Evolutionary conservation across 2,797 vertebrate species (phyloP).

Genomic region (Spea hammondii): DNA sequence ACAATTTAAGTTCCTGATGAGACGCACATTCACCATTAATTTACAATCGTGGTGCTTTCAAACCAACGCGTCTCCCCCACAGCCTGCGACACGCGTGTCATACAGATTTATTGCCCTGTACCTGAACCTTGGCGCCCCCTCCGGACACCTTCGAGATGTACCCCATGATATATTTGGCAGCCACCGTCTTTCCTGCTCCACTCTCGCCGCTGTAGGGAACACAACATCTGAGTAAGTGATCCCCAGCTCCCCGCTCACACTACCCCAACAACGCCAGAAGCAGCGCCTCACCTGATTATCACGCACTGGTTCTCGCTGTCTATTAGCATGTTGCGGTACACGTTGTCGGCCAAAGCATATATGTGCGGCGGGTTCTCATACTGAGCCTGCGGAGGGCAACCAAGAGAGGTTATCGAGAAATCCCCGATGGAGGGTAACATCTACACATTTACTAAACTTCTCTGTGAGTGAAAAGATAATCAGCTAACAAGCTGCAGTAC

Average conservation of each 20-base stretch:
- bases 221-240: neutral
- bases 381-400: slow-evolving; percentile 65
- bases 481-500: neutral
- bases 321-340: slow-evolving; percentile 82
- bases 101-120: slow-evolving; percentile 2
- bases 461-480: neutral
- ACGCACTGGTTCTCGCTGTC: slow-evolving; percentile 78
- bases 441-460: neutral
- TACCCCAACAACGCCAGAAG: neutral
- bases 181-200: slow-evolving; percentile 79
- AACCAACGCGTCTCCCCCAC: too few relatives aligned
- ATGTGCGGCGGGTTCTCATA: slow-evolving; percentile 80
- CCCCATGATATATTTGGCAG: slow-evolving; percentile 82
- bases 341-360: slow-evolving; percentile 74
- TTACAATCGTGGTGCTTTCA: too few relatives aligned
- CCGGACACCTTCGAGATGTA: slow-evolving; percentile 81
- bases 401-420: neutral
- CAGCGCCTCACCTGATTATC: slow-evolving; percentile 73
- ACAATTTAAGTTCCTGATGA: neutral
- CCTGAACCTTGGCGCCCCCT: slow-evolving; percentile 69
- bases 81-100: too few relatives aligned
- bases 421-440: neutral
- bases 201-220: slow-evolving; percentile 72
- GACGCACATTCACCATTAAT: neutral
- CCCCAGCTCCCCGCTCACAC: neutral